Evolutionary conservation across 2,113 vertebrate genomes (phyloP).

Genomic region (Chlorodrepanis virens): DNA sequence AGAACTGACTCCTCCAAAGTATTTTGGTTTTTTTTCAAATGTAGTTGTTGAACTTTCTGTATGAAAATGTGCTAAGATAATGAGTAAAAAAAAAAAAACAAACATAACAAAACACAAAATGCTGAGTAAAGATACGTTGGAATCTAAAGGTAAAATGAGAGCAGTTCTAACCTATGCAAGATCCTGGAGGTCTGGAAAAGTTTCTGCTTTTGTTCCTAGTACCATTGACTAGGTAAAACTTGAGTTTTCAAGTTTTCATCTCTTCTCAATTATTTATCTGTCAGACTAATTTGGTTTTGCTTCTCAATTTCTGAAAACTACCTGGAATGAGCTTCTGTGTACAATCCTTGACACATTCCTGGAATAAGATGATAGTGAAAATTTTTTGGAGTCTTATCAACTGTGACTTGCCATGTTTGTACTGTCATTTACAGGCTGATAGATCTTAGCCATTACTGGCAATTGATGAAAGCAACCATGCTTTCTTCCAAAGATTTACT

Average conservation of each 20-base stretch:
- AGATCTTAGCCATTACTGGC: neutral
- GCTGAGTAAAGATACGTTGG: neutral
- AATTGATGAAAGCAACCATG: neutral
- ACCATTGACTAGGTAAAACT: neutral
- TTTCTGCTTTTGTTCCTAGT: neutral
- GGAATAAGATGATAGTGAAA: neutral
- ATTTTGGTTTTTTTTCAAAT: neutral
- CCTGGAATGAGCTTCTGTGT: neutral
- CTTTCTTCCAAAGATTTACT: neutral
- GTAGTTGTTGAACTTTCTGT: neutral
- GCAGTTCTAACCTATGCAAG: neutral
- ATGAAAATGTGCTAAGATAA: neutral
- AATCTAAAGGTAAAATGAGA: neutral
- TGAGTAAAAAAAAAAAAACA: neutral
- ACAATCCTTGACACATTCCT: neutral
- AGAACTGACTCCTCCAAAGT: neutral
- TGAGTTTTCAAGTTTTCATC: neutral
- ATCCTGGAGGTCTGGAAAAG: neutral
- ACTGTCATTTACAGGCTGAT: neutral
- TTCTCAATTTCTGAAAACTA: neutral
- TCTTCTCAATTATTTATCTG: neutral
- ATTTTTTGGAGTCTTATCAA: neutral
- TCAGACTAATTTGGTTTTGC: neutral
- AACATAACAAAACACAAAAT: neutral
- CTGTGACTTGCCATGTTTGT: neutral